phyloP scores from a whole-genome alignment of 2,888 invertebrate species.

The Andrena haemorrhoa region DNA sequence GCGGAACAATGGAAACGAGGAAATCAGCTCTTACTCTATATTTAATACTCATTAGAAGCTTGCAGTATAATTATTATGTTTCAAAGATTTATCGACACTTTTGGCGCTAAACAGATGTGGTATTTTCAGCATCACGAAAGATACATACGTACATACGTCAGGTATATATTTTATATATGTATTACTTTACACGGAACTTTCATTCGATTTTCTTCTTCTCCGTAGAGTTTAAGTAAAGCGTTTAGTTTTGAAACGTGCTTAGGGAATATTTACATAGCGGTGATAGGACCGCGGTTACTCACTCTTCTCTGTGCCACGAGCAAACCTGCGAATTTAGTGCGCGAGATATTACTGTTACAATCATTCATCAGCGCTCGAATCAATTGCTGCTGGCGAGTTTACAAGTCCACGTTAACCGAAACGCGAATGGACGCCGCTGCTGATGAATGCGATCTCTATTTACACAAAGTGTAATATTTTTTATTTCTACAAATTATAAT shows the following conservation, averaged over 20 bases:
- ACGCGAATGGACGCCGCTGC: constrained; percentile 18
- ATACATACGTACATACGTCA: constrained; percentile 12
- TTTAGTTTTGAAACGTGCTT: constrained; percentile 20
- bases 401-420: constrained; percentile 3
- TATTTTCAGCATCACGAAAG: constrained; percentile 4
- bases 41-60: constrained; percentile 45
- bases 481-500: constrained; percentile 32
- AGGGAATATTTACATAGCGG: constrained; percentile 18
- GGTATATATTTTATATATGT: constrained; percentile 41
- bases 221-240: constrained; percentile 31
- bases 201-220: neutral
- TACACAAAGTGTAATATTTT: constrained; percentile 42
- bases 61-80: constrained; percentile 6
- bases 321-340: constrained; percentile 14
- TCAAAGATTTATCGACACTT: constrained; percentile 5
- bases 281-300: constrained; percentile 11
- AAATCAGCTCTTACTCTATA: constrained; percentile 13
- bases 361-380: constrained; percentile 28
- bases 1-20: neutral
- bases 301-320: constrained; percentile 39
- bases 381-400: constrained; percentile 25
- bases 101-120: neutral
- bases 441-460: constrained; percentile 56
- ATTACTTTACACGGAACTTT: constrained; percentile 40
- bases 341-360: constrained; percentile 27